phyloP scores from a whole-genome alignment of 2,797 vertebrate species.

The Tiaroga cobitis region DNA sequence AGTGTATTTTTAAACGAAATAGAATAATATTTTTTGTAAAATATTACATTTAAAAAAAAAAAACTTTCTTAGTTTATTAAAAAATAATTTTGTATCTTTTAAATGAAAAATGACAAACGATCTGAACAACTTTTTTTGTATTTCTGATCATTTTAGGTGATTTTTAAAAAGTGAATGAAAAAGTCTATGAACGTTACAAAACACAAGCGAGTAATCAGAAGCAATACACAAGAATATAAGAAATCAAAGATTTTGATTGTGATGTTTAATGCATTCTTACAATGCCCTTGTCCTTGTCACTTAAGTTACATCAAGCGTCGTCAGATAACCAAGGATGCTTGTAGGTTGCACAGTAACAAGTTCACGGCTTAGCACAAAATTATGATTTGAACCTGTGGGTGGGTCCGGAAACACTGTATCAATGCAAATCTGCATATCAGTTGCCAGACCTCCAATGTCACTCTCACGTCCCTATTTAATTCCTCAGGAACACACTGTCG shows the following conservation, averaged over 20 bases:
- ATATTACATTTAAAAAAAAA: not conserved
- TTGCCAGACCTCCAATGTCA: constrained; percentile 73
- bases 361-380: constrained; percentile 72
- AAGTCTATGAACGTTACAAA: not conserved
- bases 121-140: not conserved
- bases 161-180: constrained; percentile 2
- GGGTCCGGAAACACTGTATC: constrained; percentile 65
- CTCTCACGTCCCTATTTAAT: constrained; percentile 78
- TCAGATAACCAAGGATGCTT: constrained; percentile 72
- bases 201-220: not conserved
- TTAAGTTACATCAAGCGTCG: constrained; percentile 74
- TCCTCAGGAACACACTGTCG: constrained; percentile 71
- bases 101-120: not conserved
- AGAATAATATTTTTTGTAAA: not conserved
- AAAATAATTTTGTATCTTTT: not conserved
- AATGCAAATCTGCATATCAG: constrained; percentile 74
- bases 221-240: not conserved
- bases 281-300: constrained; percentile 58
- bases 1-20: not conserved
- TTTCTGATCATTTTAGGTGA: not conserved
- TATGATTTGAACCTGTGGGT: constrained; percentile 73
- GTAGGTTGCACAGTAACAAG: constrained; percentile 73
- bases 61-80: not conserved
- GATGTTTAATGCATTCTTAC: not conserved
- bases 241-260: constrained; percentile 14